Conservation (phyloP, 2,113 vertebrate genomes). For the Bos indicus region DNA sequence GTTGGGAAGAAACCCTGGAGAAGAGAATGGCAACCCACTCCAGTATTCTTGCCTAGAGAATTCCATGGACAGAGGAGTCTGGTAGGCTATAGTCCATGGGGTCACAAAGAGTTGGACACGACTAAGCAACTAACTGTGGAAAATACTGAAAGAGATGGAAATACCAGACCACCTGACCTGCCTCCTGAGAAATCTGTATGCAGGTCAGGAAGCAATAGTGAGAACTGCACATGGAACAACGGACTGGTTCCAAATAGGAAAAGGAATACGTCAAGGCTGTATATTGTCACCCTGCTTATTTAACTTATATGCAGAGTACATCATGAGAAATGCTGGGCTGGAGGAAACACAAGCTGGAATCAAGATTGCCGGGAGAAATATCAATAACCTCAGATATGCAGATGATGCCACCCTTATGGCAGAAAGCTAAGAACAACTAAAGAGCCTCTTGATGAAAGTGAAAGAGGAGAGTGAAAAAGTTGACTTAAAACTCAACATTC, state of each 20-base stretch:
- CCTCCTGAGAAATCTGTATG: neutral
- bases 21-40: neutral
- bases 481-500: neutral
- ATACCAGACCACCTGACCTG: neutral
- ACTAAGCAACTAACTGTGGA: neutral
- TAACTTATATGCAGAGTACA: neutral
- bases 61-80: neutral
- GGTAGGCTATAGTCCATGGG: neutral
- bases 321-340: neutral
- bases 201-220: neutral
- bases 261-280: neutral
- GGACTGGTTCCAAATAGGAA: neutral
- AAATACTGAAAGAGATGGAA: neutral
- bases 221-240: neutral
- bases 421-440: neutral
- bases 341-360: neutral
- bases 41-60: neutral
- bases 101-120: neutral
- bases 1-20: neutral
- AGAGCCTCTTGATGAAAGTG: neutral
- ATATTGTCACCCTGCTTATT: neutral
- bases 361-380: neutral
- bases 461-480: neutral
- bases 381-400: neutral
- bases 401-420: neutral